A percentile compares a stretch with the other conserved stretches of the same genome.
These are phyloP conservation scores for Pantherophis guttatus DNA, from an alignment of 2,113 vertebrate species.

Conservation along the genomic window DNA sequence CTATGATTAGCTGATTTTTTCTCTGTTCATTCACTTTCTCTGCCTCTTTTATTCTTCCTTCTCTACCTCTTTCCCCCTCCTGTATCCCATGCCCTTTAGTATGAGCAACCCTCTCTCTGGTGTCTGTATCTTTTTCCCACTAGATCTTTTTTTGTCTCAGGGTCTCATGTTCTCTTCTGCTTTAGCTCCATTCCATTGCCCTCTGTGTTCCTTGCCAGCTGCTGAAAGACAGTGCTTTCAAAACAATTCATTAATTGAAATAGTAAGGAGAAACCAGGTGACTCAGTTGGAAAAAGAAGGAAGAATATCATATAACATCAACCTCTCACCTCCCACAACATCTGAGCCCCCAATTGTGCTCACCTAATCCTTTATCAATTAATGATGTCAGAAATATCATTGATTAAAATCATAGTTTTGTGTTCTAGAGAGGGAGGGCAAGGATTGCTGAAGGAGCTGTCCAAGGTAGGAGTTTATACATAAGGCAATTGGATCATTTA, in stretches of 20 bases:
- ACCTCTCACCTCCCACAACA: neutral
- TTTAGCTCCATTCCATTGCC: neutral
- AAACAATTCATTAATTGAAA: conserved; percentile 55
- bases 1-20: neutral
- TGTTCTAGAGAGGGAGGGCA: conserved; percentile 1
- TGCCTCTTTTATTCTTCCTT: neutral
- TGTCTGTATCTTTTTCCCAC: neutral
- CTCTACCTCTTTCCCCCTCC: neutral
- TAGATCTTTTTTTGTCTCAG: neutral
- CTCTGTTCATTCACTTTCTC: neutral
- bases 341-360: neutral
- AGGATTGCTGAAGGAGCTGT: conserved; percentile 51
- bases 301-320: conserved; percentile 37
- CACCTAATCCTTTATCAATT: conserved; percentile 28
- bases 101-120: neutral
- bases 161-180: neutral
- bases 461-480: conserved; percentile 62
- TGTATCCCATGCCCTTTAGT: neutral
- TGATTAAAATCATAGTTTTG: conserved; percentile 20
- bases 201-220: neutral
- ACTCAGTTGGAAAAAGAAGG: conserved; percentile 37
- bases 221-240: neutral
- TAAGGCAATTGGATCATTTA: neutral
- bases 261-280: conserved; percentile 64
- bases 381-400: neutral